Percentiles rank a stretch among this genome's conserved stretches.
These are phyloP conservation scores for Myanophis thanlyinensis DNA, from an alignment of 2,113 vertebrate genomes.

Conservation along the genomic window DNA sequence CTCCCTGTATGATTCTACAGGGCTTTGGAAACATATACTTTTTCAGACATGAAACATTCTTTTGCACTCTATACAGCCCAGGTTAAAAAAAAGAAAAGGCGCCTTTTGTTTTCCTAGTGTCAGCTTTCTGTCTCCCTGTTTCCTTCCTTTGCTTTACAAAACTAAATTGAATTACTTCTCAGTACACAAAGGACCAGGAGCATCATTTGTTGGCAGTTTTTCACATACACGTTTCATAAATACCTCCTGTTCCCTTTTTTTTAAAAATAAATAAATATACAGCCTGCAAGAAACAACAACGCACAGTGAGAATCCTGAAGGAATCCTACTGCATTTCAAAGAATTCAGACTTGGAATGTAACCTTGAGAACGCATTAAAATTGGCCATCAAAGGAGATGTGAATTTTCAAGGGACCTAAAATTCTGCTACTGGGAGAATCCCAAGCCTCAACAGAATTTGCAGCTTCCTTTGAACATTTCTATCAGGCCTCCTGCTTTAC, in stretches of 20 bases:
- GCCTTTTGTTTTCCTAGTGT: neutral
- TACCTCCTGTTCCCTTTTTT: neutral
- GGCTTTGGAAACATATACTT: conserved; percentile 51
- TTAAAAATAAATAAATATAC: neutral
- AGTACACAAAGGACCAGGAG: neutral
- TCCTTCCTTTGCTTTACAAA: neutral
- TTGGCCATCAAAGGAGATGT: neutral
- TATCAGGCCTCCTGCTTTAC: neutral
- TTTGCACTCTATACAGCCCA: conserved; percentile 40
- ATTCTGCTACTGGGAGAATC: neutral
- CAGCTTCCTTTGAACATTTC: neutral
- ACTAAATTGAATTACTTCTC: conserved; percentile 30
- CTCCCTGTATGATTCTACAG: conserved; percentile 38
- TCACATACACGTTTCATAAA: neutral
- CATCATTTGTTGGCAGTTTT: conserved; percentile 8
- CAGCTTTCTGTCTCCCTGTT: neutral
- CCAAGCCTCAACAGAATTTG: neutral
- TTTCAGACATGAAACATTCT: conserved; percentile 42
- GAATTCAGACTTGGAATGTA: neutral
- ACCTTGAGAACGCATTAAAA: neutral
- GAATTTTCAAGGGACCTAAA: neutral
- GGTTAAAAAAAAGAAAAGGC: neutral
- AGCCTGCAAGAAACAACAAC: neutral
- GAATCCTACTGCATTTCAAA: neutral
- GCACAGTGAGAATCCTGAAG: neutral